Evolutionary conservation across 2,797 vertebrate genomes (phyloP).

Genomic region (Limnodromus scolopaceus): DNA sequence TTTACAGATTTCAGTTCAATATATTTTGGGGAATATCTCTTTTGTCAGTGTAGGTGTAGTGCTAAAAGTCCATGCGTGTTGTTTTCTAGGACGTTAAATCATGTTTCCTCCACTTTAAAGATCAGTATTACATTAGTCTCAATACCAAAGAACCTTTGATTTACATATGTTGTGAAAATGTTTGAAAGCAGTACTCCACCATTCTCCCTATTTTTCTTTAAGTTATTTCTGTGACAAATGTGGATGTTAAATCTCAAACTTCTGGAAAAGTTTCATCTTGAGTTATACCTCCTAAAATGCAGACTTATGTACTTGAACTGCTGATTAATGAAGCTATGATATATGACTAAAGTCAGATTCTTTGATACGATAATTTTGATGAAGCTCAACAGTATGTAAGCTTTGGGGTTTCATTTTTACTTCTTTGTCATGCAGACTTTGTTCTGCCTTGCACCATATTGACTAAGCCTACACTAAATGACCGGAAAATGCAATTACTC

Average conservation of each 20-base stretch:
- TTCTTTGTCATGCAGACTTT: neutral
- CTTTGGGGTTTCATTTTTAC: neutral
- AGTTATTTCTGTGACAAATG: neutral
- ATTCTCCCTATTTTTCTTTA: neutral
- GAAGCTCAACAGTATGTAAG: neutral
- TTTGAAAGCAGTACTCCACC: neutral
- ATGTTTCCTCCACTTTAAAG: neutral
- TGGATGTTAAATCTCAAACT: neutral
- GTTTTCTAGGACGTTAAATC: neutral
- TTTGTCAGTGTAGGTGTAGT: neutral
- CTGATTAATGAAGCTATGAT: neutral
- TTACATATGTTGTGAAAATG: neutral
- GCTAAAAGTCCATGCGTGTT: neutral
- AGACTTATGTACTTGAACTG: neutral
- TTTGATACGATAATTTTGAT: neutral
- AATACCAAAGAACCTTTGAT: neutral
- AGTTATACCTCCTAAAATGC: conserved; percentile 1
- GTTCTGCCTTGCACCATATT: neutral
- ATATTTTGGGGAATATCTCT: neutral
- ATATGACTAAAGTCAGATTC: neutral
- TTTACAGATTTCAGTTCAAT: neutral
- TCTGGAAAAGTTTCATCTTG: neutral
- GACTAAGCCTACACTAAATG: neutral
- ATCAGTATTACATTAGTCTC: neutral
- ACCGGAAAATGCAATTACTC: neutral